These are phyloP conservation scores for Dreissena polymorpha DNA, from an alignment of 1,140 invertebrate genomes.

Conservation along the genomic window DNA sequence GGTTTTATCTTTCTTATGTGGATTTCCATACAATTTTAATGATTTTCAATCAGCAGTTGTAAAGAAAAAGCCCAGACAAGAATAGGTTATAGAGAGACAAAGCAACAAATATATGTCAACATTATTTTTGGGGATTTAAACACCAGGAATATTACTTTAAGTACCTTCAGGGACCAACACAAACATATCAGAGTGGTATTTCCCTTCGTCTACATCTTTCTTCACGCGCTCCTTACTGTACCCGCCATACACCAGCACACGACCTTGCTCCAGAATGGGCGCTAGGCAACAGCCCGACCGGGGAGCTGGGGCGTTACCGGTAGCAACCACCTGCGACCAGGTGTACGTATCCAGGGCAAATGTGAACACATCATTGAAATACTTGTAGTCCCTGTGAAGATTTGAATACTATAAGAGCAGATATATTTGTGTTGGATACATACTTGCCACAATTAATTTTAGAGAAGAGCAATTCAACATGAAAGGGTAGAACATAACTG, in stretches of 20 bases:
- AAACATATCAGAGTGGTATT: conserved; percentile 91
- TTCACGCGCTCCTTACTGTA: conserved; percentile 91
- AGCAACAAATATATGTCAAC: too few relatives aligned
- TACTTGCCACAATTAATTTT: too few relatives aligned
- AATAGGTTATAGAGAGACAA: too few relatives aligned
- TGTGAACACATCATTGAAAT: conserved; percentile 92
- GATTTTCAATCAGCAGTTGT: too few relatives aligned
- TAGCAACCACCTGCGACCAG: conserved; percentile 89
- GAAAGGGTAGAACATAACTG: too few relatives aligned
- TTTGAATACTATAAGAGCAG: not conserved
- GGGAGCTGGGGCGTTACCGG: conserved; percentile 76
- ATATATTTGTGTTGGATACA: not conserved
- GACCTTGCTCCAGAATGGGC: conserved; percentile 82
- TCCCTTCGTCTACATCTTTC: conserved; percentile 90
- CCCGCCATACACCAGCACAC: conserved; percentile 91
- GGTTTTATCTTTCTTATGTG: too few relatives aligned
- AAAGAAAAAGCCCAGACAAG: too few relatives aligned
- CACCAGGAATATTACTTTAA: too few relatives aligned
- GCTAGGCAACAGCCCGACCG: conserved; percentile 87
- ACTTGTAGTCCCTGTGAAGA: conserved; percentile 87
- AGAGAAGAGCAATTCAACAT: too few relatives aligned
- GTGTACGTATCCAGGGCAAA: conserved; percentile 91
- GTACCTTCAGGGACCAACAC: conserved; percentile 86
- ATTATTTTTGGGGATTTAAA: too few relatives aligned
- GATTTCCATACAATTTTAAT: too few relatives aligned